These are phyloP conservation scores for Platyrinchus mystaceus DNA, from an alignment of 2,797 vertebrate species.

Conservation along the genomic window DNA sequence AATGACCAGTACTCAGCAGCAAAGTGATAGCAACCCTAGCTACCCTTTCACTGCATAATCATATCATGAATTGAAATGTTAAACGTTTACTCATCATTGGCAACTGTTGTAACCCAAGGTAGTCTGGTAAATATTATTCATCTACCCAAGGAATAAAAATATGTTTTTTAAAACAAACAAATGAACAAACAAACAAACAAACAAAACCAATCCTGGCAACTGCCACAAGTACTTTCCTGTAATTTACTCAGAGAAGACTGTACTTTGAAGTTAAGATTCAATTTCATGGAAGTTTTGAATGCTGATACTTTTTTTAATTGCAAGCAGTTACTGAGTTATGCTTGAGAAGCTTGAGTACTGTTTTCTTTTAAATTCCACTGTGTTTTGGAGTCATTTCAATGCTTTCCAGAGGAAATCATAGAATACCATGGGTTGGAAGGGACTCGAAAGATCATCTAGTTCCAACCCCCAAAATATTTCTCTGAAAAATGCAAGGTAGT, in stretches of 20 bases:
- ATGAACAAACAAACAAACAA: no score
- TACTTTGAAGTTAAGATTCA: background rate
- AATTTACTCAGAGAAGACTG: background rate
- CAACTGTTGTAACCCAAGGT: background rate
- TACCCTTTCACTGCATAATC: background rate
- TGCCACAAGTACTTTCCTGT: background rate
- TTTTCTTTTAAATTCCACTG: background rate
- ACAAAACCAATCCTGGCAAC: background rate
- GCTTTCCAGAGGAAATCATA: background rate
- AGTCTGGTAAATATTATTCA: background rate
- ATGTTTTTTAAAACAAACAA: background rate
- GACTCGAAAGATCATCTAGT: background rate
- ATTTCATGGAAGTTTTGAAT: background rate
- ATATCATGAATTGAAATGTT: background rate
- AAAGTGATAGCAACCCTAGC: background rate
- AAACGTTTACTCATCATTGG: background rate
- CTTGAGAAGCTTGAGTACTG: background rate
- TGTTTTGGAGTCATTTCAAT: background rate
- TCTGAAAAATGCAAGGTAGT: background rate
- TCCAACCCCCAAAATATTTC: background rate
- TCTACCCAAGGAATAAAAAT: background rate
- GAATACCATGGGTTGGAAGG: background rate
- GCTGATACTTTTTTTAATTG: background rate
- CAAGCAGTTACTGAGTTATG: background rate
- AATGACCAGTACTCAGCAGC: background rate